Percentiles rank a stretch among this genome's conserved stretches.
phyloP scores from a whole-genome alignment of 2,797 vertebrate species.

The Melanitta fusca region DNA sequence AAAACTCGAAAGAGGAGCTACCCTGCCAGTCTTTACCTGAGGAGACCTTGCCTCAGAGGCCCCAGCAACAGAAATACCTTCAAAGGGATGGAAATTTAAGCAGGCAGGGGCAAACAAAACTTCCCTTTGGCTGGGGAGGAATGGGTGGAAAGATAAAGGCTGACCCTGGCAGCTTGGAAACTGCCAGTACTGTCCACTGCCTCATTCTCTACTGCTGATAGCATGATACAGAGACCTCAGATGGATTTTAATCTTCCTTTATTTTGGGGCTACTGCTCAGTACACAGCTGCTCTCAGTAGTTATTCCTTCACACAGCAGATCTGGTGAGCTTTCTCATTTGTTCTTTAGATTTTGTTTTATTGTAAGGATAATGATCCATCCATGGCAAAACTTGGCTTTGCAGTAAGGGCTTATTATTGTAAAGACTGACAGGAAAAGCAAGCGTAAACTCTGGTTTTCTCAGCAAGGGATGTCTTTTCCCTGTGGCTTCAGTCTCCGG shows the following conservation, averaged over 20 bases:
- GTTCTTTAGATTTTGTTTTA: not conserved
- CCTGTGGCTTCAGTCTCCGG: not conserved
- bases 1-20: not conserved
- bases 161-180: not conserved
- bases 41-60: not conserved
- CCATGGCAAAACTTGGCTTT: constrained; percentile 21
- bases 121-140: not conserved
- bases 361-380: constrained; percentile 15
- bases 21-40: not conserved
- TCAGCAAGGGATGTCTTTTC: constrained; percentile 47
- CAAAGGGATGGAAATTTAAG: not conserved
- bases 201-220: not conserved
- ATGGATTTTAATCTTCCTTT: not conserved
- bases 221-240: not conserved
- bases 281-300: not conserved
- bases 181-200: not conserved
- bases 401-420: constrained; percentile 40
- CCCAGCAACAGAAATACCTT: not conserved
- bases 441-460: constrained; percentile 21
- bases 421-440: constrained; percentile 39
- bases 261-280: not conserved
- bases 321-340: not conserved
- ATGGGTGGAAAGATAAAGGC: not conserved
- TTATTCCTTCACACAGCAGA: not conserved
- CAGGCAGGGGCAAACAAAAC: not conserved